Base-by-base conservation (phyloP, 2,888 invertebrate genomes). In the Nebria salina region DNA sequence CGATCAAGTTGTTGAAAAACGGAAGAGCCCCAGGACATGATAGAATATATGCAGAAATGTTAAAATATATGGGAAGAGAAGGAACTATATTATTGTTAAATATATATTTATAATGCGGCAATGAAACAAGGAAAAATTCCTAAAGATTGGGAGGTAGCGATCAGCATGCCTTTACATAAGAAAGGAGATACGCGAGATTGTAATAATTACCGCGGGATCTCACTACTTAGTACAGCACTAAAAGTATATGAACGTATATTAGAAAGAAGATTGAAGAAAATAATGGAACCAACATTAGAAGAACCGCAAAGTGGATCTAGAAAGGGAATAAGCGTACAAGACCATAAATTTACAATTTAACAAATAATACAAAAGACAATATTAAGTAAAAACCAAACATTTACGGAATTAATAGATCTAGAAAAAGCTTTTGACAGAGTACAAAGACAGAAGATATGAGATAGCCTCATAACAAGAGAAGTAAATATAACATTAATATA, bases 131-230 rank as follows among this genome's bases (percentile, higher is more conserved):
- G 70, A 65, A 72, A 76, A 72, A 80, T 81, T 6, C 82, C 82
- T 13, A 75, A 72, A 41, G 82, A 83, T 42, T 83, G 83, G 81
- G 79, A 82, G 74, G 65, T 77, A 65, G 82, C 15, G 9, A 80
- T 77, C 73, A 82, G 77, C 43, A 77, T 54, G 7, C 79, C 73
- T 41, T 76, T 82, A 43, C 65, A 72, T n/a, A 82, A 79, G 66
- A 72, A 76, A 54, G 65, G 80, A 70, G 65, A 77, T 43, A 15
- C 64, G 25, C 41, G 65, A 78, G n/a, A 74, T 34, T 77, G 74
- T 15, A 76, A 73, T 2, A 80, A 80, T 65, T 82, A 80, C 66
- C 75, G 74, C 7, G 76, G 76, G 41, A 82, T 80, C 8, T 80
- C 77, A 41, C 42, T 81, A 70, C 25, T 79, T 25, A 82, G 75